Evolutionary conservation across 2,113 vertebrate genomes (phyloP).

Genomic region (Apteryx mantelli): DNA sequence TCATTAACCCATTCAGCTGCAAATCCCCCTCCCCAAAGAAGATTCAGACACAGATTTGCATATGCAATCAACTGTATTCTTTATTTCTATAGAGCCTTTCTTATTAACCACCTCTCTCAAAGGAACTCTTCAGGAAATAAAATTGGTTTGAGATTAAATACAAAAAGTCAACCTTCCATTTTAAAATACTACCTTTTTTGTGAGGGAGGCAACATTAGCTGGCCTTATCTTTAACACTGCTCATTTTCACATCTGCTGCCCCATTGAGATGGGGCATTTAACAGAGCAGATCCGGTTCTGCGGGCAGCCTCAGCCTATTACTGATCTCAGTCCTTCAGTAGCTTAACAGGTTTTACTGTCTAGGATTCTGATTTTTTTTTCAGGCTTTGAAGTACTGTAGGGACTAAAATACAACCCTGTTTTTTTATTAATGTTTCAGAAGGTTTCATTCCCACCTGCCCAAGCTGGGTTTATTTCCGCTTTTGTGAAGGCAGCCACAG

Average conservation of each 20-base stretch:
- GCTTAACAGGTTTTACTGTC: conserved; percentile 11
- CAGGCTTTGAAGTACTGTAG: background rate
- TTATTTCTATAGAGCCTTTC: conserved; percentile 42
- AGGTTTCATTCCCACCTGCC: background rate
- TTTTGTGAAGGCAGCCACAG: fast-evolving
- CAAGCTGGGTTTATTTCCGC: background rate
- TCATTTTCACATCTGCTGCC: background rate
- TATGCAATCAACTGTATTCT: conserved; percentile 67
- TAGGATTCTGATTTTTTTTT: background rate
- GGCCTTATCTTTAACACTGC: background rate
- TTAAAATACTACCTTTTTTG: background rate
- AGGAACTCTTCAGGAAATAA: conserved; percentile 51
- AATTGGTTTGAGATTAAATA: conserved; percentile 30
- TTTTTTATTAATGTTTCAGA: background rate
- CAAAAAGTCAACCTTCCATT: conserved; percentile 14
- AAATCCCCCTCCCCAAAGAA: conserved; percentile 64
- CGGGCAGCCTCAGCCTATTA: background rate
- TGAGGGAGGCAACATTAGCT: background rate
- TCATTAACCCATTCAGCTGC: conserved; percentile 71
- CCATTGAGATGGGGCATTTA: background rate
- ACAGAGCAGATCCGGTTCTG: background rate
- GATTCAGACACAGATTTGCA: conserved; percentile 56
- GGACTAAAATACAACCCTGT: background rate
- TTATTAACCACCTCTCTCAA: conserved; percentile 50
- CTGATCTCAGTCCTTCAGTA: background rate